Conservation (phyloP, 2,888 invertebrate species). For the Melipona beecheii region DNA sequence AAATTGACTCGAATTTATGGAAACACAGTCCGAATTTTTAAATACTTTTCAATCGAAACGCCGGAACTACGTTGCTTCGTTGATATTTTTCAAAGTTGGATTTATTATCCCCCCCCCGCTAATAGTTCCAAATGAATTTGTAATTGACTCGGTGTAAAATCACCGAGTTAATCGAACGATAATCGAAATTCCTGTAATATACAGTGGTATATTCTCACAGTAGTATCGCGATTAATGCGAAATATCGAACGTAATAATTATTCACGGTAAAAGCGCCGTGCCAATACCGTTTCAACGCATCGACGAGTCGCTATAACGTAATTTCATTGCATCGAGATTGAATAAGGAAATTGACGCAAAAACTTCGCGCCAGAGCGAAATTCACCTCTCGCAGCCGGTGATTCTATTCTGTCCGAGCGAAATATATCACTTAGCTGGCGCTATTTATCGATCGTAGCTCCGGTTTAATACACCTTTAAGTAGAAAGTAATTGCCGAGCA, state of each 20-base stretch:
- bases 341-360: slow-evolving; percentile 2
- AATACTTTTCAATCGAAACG: no score
- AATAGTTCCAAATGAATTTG: neutral
- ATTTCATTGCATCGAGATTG: neutral
- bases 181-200: neutral
- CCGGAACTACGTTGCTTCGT: neutral
- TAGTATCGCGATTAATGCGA: neutral
- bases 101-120: neutral
- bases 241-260: neutral
- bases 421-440: neutral
- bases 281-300: neutral
- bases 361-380: neutral
- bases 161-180: neutral
- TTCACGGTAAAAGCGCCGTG: neutral
- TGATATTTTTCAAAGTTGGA: neutral
- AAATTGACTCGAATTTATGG: no score
- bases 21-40: no score
- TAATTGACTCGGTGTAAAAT: neutral
- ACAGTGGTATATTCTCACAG: neutral
- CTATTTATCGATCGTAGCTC: slow-evolving; percentile 27
- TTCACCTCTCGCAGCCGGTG: neutral
- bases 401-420: slow-evolving; percentile 11
- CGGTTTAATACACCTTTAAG: slow-evolving; percentile 6
- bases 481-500: slow-evolving; percentile 32
- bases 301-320: neutral